Conservation (phyloP, 1,140 invertebrate genomes). For the Glossosoma conforme region DNA sequence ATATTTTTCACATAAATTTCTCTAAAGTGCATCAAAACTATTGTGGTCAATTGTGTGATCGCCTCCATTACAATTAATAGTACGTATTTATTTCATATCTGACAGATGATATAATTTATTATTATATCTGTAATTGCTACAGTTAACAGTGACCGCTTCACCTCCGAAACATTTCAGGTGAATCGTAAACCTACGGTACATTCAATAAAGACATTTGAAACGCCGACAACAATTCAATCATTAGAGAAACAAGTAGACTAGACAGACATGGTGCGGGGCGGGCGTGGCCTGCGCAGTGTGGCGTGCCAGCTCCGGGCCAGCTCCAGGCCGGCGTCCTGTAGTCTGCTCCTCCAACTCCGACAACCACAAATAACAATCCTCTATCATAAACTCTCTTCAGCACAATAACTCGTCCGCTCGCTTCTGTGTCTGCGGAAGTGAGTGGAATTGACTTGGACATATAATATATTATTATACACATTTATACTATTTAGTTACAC, state of each 20-base stretch:
- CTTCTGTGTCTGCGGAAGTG: too few species aligned
- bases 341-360: too few species aligned
- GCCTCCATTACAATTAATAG: slow-evolving; percentile 23
- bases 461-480: too few species aligned
- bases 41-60: slow-evolving; percentile 26
- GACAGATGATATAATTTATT: slow-evolving; percentile 12
- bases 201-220: neutral
- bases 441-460: too few species aligned
- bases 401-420: too few species aligned
- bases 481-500: too few species aligned
- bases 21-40: slow-evolving; percentile 23
- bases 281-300: neutral
- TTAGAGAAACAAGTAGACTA: slow-evolving; percentile 7
- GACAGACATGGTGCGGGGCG: neutral
- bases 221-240: too few species aligned
- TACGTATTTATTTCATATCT: slow-evolving; percentile 19
- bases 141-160: slow-evolving; percentile 14
- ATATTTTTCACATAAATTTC: slow-evolving; percentile 25
- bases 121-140: slow-evolving; percentile 12
- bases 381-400: too few species aligned
- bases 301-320: too few species aligned
- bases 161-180: neutral
- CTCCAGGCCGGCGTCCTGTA: too few species aligned
- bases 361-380: too few species aligned
- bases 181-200: slow-evolving; percentile 11